A percentile compares a stretch with the other conserved stretches of the same genome.
phyloP scores from a whole-genome alignment of 2,888 invertebrate genomes.

The Pterobdella sp. region DNA sequence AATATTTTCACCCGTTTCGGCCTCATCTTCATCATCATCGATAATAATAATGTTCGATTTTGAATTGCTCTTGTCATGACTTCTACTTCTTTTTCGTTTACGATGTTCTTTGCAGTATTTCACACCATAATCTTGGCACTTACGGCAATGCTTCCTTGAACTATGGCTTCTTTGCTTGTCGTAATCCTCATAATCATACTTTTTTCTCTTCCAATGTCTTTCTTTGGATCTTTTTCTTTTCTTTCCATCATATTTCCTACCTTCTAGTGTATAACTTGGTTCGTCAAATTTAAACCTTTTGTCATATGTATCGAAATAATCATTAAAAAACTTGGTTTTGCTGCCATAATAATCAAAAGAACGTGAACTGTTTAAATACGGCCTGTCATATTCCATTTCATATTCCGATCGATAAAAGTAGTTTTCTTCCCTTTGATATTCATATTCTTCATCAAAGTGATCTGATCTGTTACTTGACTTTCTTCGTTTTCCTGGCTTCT shows the following conservation, averaged over 20 bases:
- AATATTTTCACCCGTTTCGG: not conserved
- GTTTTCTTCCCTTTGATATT: no score
- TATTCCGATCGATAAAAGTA: no score
- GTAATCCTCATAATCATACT: not conserved
- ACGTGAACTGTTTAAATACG: no score
- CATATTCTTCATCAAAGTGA: no score
- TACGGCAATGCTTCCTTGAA: not conserved
- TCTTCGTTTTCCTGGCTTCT: no score
- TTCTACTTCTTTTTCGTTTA: constrained; percentile 20
- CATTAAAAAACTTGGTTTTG: no score
- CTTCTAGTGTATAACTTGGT: no score
- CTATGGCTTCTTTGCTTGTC: not conserved
- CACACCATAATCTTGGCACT: not conserved
- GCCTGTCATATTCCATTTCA: no score
- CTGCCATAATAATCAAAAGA: no score
- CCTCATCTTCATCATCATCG: constrained; percentile 7
- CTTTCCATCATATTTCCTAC: constrained; percentile 1
- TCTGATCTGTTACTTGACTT: no score
- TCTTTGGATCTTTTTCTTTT: constrained; percentile 1
- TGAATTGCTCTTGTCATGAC: not conserved
- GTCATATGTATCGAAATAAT: no score
- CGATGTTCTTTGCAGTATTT: constrained; percentile 1
- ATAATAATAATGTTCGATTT: not conserved
- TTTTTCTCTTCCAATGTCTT: not conserved
- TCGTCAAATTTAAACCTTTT: no score